A percentile compares a stretch with the other conserved stretches of the same genome.
phyloP scores from a whole-genome alignment of 2,113 vertebrate species.

The Indicator maculatus region DNA sequence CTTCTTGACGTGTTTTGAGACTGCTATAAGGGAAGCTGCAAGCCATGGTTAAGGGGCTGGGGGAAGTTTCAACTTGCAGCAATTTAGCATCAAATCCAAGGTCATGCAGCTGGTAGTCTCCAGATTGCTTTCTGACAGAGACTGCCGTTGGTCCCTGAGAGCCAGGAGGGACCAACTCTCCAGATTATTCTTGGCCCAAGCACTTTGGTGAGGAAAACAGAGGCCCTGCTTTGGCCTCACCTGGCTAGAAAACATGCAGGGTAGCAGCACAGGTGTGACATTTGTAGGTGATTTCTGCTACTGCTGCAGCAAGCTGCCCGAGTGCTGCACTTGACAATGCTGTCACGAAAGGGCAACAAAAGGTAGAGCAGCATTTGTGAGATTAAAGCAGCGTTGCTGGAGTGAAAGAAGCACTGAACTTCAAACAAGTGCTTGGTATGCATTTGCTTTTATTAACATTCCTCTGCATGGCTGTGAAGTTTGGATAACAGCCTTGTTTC shows the following conservation, averaged over 20 bases:
- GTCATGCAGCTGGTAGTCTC: accelerated
- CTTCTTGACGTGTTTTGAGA: background rate
- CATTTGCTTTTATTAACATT: constrained; percentile 65
- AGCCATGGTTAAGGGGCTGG: accelerated
- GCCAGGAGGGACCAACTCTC: background rate
- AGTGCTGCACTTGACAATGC: background rate
- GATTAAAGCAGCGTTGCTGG: constrained; percentile 59
- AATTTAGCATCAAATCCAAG: background rate
- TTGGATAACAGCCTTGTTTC: constrained; percentile 36
- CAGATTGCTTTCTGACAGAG: background rate
- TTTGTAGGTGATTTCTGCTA: background rate
- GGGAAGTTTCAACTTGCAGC: background rate
- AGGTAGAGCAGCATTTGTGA: constrained; percentile 51
- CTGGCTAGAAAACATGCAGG: accelerated
- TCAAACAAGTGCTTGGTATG: constrained; percentile 64
- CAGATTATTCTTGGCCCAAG: background rate
- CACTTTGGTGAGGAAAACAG: background rate
- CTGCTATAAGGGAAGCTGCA: background rate
- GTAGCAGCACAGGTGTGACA: background rate
- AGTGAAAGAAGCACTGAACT: constrained; percentile 38
- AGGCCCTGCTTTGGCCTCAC: background rate
- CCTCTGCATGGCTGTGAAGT: constrained; percentile 23
- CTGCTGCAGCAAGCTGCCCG: background rate
- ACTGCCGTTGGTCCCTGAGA: background rate
- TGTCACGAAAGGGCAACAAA: constrained; percentile 30